Percentiles rank a stretch among this genome's conserved stretches.
phyloP scores from a whole-genome alignment of 2,888 invertebrate species.

The Chrysotoxum bicinctum region DNA sequence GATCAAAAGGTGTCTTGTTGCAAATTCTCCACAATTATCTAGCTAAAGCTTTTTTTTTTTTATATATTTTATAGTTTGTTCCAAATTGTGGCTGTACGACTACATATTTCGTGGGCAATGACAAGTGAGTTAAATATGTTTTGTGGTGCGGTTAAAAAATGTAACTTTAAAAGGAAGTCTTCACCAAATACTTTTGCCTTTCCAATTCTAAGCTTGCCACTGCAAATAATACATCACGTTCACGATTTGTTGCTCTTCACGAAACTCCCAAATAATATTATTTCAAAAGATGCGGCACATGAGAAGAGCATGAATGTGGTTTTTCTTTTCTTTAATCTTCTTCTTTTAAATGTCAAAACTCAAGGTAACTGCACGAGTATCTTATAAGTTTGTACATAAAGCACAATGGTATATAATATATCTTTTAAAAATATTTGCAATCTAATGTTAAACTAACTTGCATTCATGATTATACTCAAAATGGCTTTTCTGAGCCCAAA shows the following conservation, averaged over 20 bases:
- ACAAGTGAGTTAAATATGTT: not conserved
- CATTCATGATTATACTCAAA: not conserved
- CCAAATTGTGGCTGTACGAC: too few relatives aligned
- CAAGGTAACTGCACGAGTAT: slow-evolving; percentile 11
- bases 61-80: too few relatives aligned
- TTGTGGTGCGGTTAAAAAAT: not conserved
- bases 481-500: not conserved
- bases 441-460: not conserved
- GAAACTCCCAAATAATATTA: slow-evolving; percentile 22
- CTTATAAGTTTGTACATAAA: not conserved
- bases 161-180: not conserved
- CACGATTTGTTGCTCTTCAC: slow-evolving; percentile 13
- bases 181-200: not conserved
- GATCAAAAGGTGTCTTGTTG: too few relatives aligned
- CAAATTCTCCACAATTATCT: too few relatives aligned
- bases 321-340: not conserved
- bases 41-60: too few relatives aligned
- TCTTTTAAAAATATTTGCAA: slow-evolving; percentile 3
- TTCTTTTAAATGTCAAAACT: slow-evolving; percentile 32
- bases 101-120: not conserved
- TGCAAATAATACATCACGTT: slow-evolving; percentile 20
- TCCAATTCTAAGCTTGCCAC: not conserved
- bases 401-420: not conserved
- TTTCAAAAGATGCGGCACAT: not conserved
- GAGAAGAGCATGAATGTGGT: not conserved